These are phyloP conservation scores for Podilymbus podiceps DNA, from an alignment of 2,113 vertebrate genomes.

Conservation along the genomic window DNA sequence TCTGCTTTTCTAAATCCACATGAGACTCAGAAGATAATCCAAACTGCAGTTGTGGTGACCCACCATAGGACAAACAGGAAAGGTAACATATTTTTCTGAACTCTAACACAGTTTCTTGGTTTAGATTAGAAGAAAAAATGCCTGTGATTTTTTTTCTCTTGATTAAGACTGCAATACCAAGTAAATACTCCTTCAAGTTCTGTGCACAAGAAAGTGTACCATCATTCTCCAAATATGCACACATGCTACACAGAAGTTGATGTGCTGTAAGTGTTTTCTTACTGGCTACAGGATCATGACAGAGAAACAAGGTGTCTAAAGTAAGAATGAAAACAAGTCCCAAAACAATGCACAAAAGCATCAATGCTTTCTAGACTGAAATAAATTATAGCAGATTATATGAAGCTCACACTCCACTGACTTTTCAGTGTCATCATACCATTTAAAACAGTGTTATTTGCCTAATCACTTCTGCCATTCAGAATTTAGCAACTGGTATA, in stretches of 20 bases:
- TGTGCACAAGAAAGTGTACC: background rate
- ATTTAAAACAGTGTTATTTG: background rate
- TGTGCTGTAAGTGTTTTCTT: background rate
- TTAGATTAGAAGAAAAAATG: background rate
- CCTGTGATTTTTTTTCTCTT: background rate
- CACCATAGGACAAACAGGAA: background rate
- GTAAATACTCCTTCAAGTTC: background rate
- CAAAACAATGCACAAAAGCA: background rate
- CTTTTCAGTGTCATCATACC: background rate
- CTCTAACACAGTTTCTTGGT: background rate
- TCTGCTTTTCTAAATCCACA: background rate
- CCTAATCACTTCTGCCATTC: background rate
- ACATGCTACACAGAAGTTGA: background rate
- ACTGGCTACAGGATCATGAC: background rate
- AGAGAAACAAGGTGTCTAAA: background rate
- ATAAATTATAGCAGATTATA: background rate
- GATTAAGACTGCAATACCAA: background rate
- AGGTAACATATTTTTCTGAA: background rate
- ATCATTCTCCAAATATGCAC: background rate
- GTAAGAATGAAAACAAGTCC: background rate
- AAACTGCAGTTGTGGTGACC: background rate
- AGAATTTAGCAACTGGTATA: background rate
- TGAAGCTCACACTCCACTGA: background rate
- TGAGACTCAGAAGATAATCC: background rate
- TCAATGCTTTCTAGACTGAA: background rate